Conservation (phyloP, 2,797 vertebrate species). For the Danionella dracula region DNA sequence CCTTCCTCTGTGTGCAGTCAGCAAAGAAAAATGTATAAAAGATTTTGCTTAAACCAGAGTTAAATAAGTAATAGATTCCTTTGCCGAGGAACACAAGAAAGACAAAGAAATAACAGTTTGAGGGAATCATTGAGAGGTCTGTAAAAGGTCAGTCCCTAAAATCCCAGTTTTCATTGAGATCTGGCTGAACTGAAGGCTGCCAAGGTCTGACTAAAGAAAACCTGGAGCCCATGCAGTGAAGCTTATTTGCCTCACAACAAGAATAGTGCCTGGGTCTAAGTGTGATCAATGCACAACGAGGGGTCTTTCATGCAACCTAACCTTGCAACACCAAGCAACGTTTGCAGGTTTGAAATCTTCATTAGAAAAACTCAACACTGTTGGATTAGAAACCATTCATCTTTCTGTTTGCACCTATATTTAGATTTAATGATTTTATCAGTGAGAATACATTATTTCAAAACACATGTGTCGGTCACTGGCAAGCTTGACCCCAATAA, state of each 20-base stretch:
- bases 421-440: too few species aligned
- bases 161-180: slow-evolving; percentile 35
- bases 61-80: slow-evolving; percentile 48
- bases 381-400: too few species aligned
- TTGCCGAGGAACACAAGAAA: slow-evolving; percentile 34
- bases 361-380: not conserved
- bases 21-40: slow-evolving; percentile 44
- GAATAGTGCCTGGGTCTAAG: not conserved
- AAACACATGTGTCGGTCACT: too few species aligned
- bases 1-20: slow-evolving; percentile 2
- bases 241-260: slow-evolving; percentile 25
- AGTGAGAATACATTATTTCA: too few species aligned
- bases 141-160: slow-evolving; percentile 45
- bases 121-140: slow-evolving; percentile 39
- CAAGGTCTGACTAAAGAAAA: slow-evolving; percentile 33
- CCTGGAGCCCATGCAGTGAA: slow-evolving; percentile 1
- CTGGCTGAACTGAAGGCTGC: slow-evolving; percentile 18
- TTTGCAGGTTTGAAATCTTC: too few species aligned
- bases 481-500: too few species aligned
- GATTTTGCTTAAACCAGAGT: slow-evolving; percentile 34
- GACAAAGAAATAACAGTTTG: slow-evolving; percentile 45
- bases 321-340: not conserved
- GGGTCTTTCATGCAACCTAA: not conserved
- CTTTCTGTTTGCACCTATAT: too few species aligned
- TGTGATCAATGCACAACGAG: not conserved